Evolutionary conservation across 1,140 invertebrate genomes (phyloP).

Genomic region (Calephelis virginiensis): DNA sequence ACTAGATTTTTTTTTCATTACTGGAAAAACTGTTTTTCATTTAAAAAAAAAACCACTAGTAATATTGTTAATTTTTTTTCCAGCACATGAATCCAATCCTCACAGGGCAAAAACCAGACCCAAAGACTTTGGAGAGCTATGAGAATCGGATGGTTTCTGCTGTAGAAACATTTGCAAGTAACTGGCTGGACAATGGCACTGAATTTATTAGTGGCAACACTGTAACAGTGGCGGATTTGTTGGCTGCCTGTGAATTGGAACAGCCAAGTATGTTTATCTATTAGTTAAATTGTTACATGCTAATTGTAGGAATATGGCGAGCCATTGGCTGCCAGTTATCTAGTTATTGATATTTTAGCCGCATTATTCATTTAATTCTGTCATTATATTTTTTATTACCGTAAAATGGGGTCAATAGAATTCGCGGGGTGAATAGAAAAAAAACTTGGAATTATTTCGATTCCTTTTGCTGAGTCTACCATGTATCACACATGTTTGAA

Average conservation of each 20-base stretch:
- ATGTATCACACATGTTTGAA: too few species aligned
- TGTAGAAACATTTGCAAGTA: constrained; percentile 80
- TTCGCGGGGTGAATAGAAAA: too few species aligned
- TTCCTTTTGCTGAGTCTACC: too few species aligned
- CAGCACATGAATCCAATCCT: constrained; percentile 78
- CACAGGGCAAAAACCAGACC: constrained; percentile 65
- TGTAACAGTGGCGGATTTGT: constrained; percentile 86
- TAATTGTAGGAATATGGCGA: too few species aligned
- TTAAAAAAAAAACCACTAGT: too few species aligned
- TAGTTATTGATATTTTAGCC: too few species aligned
- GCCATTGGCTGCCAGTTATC: too few species aligned
- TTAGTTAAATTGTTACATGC: not conserved
- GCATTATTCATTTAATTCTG: not conserved
- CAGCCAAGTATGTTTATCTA: constrained; percentile 83
- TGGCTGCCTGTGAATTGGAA: constrained; percentile 90
- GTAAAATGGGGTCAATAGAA: too few species aligned
- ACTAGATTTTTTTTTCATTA: too few species aligned
- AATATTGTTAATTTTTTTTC: constrained; percentile 18
- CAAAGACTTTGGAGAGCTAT: constrained; percentile 66
- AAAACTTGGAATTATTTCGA: too few species aligned
- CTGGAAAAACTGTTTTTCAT: too few species aligned
- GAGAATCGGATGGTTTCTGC: constrained; percentile 78
- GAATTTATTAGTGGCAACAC: constrained; percentile 84
- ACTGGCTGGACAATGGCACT: constrained; percentile 80
- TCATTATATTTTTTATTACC: too few species aligned